Conservation (phyloP, 30 jellyfish, hydroid and myxozoan species). For the Cassiopea andromeda region DNA sequence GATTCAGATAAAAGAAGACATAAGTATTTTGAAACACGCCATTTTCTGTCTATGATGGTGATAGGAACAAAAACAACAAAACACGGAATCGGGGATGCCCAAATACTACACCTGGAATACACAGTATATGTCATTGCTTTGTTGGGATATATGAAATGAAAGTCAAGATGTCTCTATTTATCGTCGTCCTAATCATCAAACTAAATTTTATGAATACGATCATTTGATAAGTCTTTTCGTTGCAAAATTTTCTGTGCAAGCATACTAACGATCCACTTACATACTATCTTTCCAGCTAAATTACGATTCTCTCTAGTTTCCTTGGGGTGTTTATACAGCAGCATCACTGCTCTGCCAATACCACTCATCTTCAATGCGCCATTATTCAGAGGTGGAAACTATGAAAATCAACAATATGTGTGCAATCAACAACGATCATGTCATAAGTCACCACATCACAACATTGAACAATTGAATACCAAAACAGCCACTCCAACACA, state of each 20-base stretch:
- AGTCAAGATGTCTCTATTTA: neutral
- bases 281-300: conserved; percentile 88
- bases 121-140: too few relatives aligned
- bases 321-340: conserved; percentile 94
- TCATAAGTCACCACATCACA: too few relatives aligned
- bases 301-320: conserved; percentile 81
- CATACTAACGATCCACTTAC: conserved; percentile 47
- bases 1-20: too few relatives aligned
- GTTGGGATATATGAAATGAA: neutral
- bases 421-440: too few relatives aligned
- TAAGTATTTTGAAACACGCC: too few relatives aligned
- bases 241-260: neutral
- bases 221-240: neutral
- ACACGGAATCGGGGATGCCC: too few relatives aligned
- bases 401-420: neutral
- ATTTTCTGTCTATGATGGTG: too few relatives aligned
- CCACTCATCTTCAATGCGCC: conserved; percentile 97
- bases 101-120: too few relatives aligned
- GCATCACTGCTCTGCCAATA: conserved; percentile 96
- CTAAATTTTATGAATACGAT: neutral
- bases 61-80: too few relatives aligned
- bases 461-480: too few relatives aligned
- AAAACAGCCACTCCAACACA: too few relatives aligned
- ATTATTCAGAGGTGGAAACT: conserved; percentile 95
- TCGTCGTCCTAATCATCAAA: neutral